These are phyloP conservation scores for Halcyon badia DNA, from an alignment of 2,797 vertebrate genomes.

Conservation along the genomic window DNA sequence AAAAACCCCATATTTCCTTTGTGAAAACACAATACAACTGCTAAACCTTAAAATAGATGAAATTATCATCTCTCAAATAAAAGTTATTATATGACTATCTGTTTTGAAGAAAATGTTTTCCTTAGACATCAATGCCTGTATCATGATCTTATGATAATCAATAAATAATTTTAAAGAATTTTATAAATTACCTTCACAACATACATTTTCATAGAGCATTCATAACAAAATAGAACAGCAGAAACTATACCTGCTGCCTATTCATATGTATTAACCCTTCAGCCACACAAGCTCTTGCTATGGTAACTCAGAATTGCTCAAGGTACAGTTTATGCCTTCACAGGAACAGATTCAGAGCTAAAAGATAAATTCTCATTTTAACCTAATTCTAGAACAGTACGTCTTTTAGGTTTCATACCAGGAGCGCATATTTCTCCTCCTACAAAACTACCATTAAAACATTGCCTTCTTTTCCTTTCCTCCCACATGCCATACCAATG, in stretches of 20 bases:
- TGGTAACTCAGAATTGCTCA: background rate
- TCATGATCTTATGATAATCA: background rate
- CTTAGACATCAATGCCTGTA: background rate
- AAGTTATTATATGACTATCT: background rate
- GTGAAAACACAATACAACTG: background rate
- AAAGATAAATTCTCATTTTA: conserved; percentile 44
- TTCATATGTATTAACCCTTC: background rate
- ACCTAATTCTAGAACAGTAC: conserved; percentile 36
- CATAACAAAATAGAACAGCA: background rate
- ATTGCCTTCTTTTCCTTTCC: conserved; percentile 47
- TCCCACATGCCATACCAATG: conserved; percentile 45
- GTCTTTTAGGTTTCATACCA: conserved; percentile 35
- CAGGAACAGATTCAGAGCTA: background rate
- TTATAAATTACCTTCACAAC: background rate
- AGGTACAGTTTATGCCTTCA: background rate
- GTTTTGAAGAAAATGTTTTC: background rate
- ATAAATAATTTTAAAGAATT: background rate
- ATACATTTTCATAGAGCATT: background rate
- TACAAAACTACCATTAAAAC: conserved; percentile 43
- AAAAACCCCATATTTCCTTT: background rate
- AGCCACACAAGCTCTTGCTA: background rate
- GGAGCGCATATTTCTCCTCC: conserved; percentile 55
- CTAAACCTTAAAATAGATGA: background rate
- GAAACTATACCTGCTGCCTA: background rate
- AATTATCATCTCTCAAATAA: background rate